A percentile compares a stretch with the other conserved stretches of the same genome.
phyloP scores from a whole-genome alignment of 2,113 vertebrate species.

The Vimba vimba region DNA sequence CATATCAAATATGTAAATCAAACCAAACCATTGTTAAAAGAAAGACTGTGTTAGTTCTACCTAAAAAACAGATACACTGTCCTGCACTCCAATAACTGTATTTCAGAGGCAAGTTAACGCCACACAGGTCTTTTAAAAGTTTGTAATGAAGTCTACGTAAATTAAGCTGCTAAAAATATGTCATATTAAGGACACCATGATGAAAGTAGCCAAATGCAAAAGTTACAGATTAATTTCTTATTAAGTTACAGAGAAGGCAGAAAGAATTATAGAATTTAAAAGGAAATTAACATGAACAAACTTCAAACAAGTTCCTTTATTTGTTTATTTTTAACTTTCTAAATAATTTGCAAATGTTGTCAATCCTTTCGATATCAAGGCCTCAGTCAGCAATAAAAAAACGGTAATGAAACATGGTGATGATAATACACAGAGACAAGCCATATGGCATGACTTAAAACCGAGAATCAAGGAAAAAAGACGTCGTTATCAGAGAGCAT shows the following conservation, averaged over 20 bases:
- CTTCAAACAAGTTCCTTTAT: neutral
- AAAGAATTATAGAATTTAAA: neutral
- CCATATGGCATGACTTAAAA: neutral
- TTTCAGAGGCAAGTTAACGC: neutral
- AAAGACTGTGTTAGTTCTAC: no score
- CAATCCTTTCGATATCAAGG: neutral
- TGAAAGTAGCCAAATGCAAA: neutral
- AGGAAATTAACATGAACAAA: neutral
- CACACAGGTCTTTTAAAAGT: neutral
- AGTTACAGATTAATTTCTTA: neutral
- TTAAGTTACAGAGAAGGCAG: neutral
- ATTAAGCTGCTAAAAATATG: neutral
- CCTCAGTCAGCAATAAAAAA: neutral
- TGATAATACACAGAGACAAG: no score
- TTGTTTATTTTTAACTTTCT: neutral
- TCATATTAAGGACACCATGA: neutral
- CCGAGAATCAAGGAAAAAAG: no score
- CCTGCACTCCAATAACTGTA: neutral
- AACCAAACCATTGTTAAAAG: neutral
- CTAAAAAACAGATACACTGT: no score
- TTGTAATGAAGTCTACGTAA: neutral
- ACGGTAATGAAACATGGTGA: neutral
- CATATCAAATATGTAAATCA: neutral
- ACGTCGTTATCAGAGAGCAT: no score
- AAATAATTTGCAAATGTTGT: neutral